Conservation (phyloP, 2,888 invertebrate genomes). For the Zygaena filipendulae region DNA sequence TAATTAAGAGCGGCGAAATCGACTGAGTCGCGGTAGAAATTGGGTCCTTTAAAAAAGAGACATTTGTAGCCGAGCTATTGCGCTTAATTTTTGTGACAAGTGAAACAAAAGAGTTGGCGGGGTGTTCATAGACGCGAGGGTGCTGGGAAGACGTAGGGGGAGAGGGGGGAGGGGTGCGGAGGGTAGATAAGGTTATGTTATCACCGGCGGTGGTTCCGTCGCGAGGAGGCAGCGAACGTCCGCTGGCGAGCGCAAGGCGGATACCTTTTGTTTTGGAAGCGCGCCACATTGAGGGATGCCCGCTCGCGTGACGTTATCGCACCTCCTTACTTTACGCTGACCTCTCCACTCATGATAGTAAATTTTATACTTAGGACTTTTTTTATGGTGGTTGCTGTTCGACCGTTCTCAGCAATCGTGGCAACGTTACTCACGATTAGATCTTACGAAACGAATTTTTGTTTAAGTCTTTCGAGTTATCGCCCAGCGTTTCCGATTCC, state of each 20-base stretch:
- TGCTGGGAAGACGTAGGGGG: constrained; percentile 21
- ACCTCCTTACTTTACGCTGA: constrained; percentile 42
- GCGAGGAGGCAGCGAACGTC: no score
- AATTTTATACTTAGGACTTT: constrained; percentile 56
- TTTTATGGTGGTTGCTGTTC: constrained; percentile 33
- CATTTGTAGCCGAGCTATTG: constrained; percentile 66
- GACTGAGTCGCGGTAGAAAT: constrained; percentile 68
- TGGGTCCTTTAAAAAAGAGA: constrained; percentile 66
- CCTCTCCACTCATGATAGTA: constrained; percentile 57
- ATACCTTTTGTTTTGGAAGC: constrained; percentile 65
- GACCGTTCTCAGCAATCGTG: constrained; percentile 28
- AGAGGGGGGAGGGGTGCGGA: constrained; percentile 20
- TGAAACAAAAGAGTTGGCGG: constrained; percentile 66
- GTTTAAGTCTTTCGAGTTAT: constrained; percentile 6
- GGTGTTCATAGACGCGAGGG: constrained; percentile 33
- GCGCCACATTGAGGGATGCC: constrained; percentile 61
- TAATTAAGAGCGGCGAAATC: constrained; percentile 69
- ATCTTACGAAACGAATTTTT: constrained; percentile 20
- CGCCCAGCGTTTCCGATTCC: no score
- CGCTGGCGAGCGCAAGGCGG: no score
- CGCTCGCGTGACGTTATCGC: constrained; percentile 62
- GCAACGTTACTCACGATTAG: constrained; percentile 31
- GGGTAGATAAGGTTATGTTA: constrained; percentile 61
- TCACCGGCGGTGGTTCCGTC: constrained; percentile 51
- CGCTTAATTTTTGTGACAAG: constrained; percentile 69